Conservation (phyloP, 2,888 invertebrate genomes). For the Nowickia ferox region DNA sequence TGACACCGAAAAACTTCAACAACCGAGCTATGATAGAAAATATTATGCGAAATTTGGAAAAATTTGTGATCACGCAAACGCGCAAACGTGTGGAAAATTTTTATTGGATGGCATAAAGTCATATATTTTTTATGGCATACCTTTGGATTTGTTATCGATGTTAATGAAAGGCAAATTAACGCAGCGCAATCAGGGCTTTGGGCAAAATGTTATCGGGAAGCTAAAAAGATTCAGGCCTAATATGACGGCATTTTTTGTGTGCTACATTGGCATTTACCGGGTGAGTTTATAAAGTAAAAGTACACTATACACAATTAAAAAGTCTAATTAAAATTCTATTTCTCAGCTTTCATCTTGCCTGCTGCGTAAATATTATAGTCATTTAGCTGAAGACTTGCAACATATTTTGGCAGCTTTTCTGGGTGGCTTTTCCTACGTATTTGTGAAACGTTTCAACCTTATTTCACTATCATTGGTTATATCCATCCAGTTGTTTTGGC, state of each 20-base stretch:
- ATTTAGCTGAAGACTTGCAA: conserved; percentile 41
- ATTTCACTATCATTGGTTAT: conserved; percentile 64
- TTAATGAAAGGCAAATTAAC: conserved; percentile 64
- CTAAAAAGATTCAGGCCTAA: conserved; percentile 64
- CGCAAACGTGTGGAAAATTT: conserved; percentile 60
- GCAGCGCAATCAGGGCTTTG: not conserved
- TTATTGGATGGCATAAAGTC: conserved; percentile 75
- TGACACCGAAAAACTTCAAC: not conserved
- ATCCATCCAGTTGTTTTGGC: conserved; percentile 64
- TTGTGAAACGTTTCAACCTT: conserved; percentile 47
- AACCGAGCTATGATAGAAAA: not conserved
- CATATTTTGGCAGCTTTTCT: conserved; percentile 69
- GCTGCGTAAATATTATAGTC: conserved; percentile 50
- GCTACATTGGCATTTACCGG: conserved; percentile 78
- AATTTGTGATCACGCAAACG: conserved; percentile 61
- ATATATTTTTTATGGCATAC: conserved; percentile 74
- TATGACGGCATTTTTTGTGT: conserved; percentile 75
- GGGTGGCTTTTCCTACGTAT: conserved; percentile 68
- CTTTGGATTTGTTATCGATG: conserved; percentile 75
- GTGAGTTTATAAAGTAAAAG: conserved; percentile 72
- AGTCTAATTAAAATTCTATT: not conserved
- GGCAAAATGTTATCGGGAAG: not conserved
- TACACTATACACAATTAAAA: not conserved
- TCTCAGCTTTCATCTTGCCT: conserved; percentile 68
- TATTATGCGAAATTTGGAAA: not conserved